Conservation (phyloP, 2,797 vertebrate species). For the Dendrocincla fuliginosa region DNA sequence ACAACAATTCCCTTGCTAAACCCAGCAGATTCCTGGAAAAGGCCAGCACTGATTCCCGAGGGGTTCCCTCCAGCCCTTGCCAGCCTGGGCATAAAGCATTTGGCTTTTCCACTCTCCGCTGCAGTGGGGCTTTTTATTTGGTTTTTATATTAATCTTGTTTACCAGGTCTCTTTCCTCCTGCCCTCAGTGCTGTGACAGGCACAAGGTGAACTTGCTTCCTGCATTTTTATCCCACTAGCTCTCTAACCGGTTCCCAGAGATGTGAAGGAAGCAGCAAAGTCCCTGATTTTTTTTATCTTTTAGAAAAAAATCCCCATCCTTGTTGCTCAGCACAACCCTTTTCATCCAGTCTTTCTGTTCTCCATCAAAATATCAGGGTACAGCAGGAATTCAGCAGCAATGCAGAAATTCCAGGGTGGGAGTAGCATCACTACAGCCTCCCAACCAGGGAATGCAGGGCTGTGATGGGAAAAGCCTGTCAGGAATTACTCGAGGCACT, state of each 20-base stretch:
- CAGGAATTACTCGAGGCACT: fast-evolving
- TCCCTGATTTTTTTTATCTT: not conserved
- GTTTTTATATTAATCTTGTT: not conserved
- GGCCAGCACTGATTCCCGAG: not conserved
- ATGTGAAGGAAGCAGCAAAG: not conserved
- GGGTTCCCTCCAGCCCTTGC: not conserved
- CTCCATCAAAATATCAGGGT: not conserved
- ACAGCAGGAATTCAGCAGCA: too few species aligned
- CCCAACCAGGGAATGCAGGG: too few species aligned
- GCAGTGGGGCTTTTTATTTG: fast-evolving
- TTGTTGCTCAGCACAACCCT: too few species aligned
- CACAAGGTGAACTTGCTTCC: not conserved
- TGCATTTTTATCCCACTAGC: not conserved
- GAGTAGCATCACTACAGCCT: not conserved
- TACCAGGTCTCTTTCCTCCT: not conserved
- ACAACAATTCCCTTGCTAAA: not conserved
- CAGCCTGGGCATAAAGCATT: not conserved
- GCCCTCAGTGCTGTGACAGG: fast-evolving
- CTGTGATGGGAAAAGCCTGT: fast-evolving
- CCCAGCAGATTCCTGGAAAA: not conserved
- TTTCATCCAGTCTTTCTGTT: fast-evolving
- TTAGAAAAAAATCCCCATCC: too few species aligned
- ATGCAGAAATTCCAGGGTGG: not conserved
- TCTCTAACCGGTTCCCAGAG: not conserved
- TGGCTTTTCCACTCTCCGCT: not conserved